A percentile compares a stretch with the other conserved stretches of the same genome.
Conservation (phyloP, 2,888 invertebrate genomes). For the Lithophane leautieri region DNA sequence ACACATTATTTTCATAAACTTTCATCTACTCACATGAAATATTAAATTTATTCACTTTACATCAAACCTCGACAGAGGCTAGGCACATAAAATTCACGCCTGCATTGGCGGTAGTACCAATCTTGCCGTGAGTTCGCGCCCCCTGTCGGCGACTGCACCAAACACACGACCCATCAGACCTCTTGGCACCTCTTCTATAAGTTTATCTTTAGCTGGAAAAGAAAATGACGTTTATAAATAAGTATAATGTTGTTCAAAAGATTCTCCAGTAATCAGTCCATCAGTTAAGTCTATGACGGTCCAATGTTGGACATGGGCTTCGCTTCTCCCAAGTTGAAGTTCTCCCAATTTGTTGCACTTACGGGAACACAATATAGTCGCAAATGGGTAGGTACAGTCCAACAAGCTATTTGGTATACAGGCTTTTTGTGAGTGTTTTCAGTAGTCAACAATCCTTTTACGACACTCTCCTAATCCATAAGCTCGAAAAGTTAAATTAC, state of each 20-base stretch:
- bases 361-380: neutral
- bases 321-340: no score
- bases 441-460: no score
- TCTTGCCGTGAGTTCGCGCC: constrained; percentile 83
- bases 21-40: neutral
- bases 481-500: no score
- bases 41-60: neutral
- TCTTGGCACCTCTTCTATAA: constrained; percentile 69
- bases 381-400: neutral
- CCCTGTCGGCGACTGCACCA: constrained; percentile 83
- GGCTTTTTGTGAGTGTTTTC: no score
- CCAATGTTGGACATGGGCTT: no score
- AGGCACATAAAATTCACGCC: constrained; percentile 62
- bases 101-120: constrained; percentile 76
- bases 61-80: neutral
- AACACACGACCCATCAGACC: constrained; percentile 82
- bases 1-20: neutral
- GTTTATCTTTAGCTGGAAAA: constrained; percentile 68
- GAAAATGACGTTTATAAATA: neutral
- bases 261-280: no score
- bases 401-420: no score
- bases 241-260: no score
- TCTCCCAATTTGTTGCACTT: neutral
- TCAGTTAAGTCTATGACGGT: no score
- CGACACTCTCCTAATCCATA: no score